Conservation (phyloP, 1,140 invertebrate species). For the Drosophila quadrilineata region DNA sequence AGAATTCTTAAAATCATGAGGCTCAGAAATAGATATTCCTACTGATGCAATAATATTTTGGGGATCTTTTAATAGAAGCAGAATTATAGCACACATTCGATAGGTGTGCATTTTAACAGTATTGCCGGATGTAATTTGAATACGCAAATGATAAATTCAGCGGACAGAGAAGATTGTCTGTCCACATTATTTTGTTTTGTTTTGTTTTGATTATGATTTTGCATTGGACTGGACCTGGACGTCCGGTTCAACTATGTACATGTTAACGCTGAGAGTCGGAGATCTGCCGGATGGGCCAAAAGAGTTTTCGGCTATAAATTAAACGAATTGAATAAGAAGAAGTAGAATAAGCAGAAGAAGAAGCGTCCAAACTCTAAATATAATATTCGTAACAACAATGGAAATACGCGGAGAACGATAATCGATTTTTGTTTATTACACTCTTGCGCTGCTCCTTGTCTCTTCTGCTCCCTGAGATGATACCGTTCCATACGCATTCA, state of each 20-base stretch:
- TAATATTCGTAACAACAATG: constrained; percentile 77
- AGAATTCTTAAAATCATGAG: no score
- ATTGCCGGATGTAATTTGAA: constrained; percentile 26
- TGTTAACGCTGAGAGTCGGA: constrained; percentile 35
- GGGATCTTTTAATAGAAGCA: no score
- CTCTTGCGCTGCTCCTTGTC: constrained; percentile 44
- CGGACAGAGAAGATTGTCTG: no score
- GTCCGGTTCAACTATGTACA: constrained; percentile 51
- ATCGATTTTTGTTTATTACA: constrained; percentile 81
- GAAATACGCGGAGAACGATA: constrained; percentile 76
- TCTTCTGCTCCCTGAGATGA: constrained; percentile 4
- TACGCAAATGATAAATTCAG: constrained; percentile 14
- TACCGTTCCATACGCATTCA: constrained; percentile 56
- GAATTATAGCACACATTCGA: no score
- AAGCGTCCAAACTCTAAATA: constrained; percentile 60
- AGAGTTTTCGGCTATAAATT: constrained; percentile 71
- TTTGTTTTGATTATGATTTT: constrained; percentile 44
- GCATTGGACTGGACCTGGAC: constrained; percentile 51
- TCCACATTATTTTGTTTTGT: constrained; percentile 13
- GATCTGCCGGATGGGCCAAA: constrained; percentile 50
- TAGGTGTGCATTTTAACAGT: neutral
- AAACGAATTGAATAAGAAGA: constrained; percentile 73
- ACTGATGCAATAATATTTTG: no score
- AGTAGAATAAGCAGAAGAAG: no score
- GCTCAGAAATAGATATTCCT: no score